These are phyloP conservation scores for Tetanocera ferruginea DNA, from an alignment of 2,888 invertebrate species.

Conservation along the genomic window DNA sequence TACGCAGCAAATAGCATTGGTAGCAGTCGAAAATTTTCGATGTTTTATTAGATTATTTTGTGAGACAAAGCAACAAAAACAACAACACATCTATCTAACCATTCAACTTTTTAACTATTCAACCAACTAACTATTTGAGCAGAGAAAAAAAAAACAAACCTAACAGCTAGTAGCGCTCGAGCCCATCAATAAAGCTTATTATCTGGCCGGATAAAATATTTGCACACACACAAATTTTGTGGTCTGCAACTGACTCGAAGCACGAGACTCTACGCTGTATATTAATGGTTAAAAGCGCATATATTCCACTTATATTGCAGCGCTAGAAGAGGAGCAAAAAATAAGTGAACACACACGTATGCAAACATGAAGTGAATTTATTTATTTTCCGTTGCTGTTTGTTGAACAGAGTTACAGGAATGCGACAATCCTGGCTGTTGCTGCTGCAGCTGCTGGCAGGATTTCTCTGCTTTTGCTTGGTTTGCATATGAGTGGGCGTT, in stretches of 20 bases:
- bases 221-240: background rate
- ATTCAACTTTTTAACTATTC: background rate
- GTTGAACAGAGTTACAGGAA: too few relatives aligned
- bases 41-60: background rate
- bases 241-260: background rate
- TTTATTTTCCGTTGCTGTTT: too few relatives aligned
- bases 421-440: too few relatives aligned
- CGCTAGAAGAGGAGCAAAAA: too few relatives aligned
- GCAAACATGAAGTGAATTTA: too few relatives aligned
- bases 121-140: constrained; percentile 5
- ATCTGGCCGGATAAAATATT: background rate
- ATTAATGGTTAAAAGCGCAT: too few relatives aligned
- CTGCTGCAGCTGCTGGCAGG: too few relatives aligned
- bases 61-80: background rate
- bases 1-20: background rate
- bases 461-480: background rate
- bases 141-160: too few relatives aligned
- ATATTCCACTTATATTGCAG: too few relatives aligned
- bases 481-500: background rate
- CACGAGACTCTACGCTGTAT: too few relatives aligned
- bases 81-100: too few relatives aligned
- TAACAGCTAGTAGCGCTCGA: background rate
- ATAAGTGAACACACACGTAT: too few relatives aligned
- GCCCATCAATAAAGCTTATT: constrained; percentile 5
- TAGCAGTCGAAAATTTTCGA: background rate